Evolutionary conservation across 2,797 vertebrate genomes (phyloP), one percentile per base, ranked within the genome.

Genomic region (Cynopterus sphinx): DNA sequence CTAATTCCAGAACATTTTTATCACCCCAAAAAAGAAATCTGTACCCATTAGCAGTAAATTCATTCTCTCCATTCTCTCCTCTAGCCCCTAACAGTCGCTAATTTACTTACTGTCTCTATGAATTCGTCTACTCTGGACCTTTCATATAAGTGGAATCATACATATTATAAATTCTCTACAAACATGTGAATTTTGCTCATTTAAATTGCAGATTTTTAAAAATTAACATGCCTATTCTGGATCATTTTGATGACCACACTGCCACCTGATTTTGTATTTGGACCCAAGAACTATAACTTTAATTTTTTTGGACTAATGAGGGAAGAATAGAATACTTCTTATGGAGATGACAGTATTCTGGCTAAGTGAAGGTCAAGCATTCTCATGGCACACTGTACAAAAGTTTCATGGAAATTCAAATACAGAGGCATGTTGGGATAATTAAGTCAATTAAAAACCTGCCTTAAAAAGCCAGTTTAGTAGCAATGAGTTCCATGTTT

Each of bases 261-360:
- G 46, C 17, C 59, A 33, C 17, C 77, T 96, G 49, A 93, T 90
- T 94, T 97, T 89, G 39, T 83, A 43, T 77, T 85, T 95, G 46
- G 33, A 75, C 94, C 70, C 63, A 84, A 93, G 33, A 85, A 46
- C 28, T 75, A 21, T 70, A 92, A 90, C 61, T 88, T 89, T 67
- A 49, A 90, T 89, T 91, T 93, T 89, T 74, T 57, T 77, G 92
- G 49, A 75, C 61, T 90, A 92, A 85, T 39, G 68, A 78, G 59
- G 77, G 90, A 89, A 95, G n/a, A 75, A 57, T 55, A 36, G 39
- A 82, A 75, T 82, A 49, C 46, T 74, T 84, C 67, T 91, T 84
- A 39, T 49, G 53, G 39, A 85, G 49, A 86, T 46, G 9, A 89
- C 43, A 91, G 26, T 61, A 28, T 91, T 85, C 53, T 81, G 39